These are phyloP conservation scores for Pararge aegeria DNA, from an alignment of 1,140 invertebrate species.

Conservation along the genomic window DNA sequence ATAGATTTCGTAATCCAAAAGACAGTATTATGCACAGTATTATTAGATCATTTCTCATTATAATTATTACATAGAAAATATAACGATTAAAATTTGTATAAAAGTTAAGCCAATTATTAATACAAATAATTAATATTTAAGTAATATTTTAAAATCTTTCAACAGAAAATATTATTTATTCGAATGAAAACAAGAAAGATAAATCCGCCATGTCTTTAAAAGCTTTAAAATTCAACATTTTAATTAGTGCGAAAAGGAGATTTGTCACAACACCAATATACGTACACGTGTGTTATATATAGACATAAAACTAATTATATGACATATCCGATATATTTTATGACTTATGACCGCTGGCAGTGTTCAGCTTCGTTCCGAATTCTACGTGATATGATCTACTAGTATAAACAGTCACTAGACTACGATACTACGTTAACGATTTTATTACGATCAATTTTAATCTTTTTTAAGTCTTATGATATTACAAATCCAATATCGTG, in stretches of 20 bases:
- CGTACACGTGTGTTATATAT: background rate
- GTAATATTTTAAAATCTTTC: too few relatives aligned
- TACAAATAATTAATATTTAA: too few relatives aligned
- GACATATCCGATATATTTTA: constrained; percentile 27
- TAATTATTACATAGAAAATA: too few relatives aligned
- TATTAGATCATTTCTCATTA: too few relatives aligned
- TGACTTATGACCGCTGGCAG: constrained; percentile 53
- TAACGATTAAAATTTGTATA: background rate
- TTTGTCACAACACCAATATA: constrained; percentile 1
- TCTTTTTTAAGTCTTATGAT: background rate
- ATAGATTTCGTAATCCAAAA: too few relatives aligned
- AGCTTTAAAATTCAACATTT: background rate
- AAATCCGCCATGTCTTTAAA: background rate
- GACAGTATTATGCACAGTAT: too few relatives aligned
- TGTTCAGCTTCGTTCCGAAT: constrained; percentile 44
- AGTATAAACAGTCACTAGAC: constrained; percentile 7
- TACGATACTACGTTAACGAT: constrained; percentile 14
- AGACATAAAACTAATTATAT: background rate
- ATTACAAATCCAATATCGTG: too few relatives aligned
- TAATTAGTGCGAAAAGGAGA: constrained; percentile 3
- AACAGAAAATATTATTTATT: too few relatives aligned
- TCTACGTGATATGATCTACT: constrained; percentile 26
- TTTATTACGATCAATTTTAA: background rate
- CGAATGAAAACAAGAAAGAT: too few relatives aligned
- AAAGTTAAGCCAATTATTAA: background rate